A percentile compares a stretch with the other conserved stretches of the same genome.
These are phyloP conservation scores for Tribolium freemani DNA, from an alignment of 2,888 invertebrate genomes.

Conservation along the genomic window DNA sequence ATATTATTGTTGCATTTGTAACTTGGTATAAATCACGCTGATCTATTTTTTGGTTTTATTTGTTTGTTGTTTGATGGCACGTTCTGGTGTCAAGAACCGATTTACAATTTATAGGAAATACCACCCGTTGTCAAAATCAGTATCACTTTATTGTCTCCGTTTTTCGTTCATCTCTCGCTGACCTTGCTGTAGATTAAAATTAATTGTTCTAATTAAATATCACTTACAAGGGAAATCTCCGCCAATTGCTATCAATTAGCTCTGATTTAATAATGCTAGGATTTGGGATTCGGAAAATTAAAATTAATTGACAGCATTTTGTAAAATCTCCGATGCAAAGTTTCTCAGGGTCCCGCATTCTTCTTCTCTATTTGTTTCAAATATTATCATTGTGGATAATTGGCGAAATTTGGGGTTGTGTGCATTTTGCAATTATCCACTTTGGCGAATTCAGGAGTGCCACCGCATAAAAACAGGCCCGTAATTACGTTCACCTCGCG, in stretches of 20 bases:
- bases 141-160: not conserved
- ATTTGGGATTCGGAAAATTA: constrained; percentile 28
- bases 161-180: not conserved
- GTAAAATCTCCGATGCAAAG: constrained; percentile 1
- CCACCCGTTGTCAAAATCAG: not conserved
- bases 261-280: constrained; percentile 18
- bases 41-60: not conserved
- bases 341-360: constrained; percentile 48
- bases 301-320: constrained; percentile 20
- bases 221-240: constrained; percentile 35
- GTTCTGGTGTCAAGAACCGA: not conserved
- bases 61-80: not conserved
- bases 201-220: constrained; percentile 42
- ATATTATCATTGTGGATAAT: constrained; percentile 48
- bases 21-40: not conserved
- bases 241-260: constrained; percentile 37
- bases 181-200: constrained; percentile 23
- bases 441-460: constrained; percentile 34
- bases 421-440: constrained; percentile 43
- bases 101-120: not conserved
- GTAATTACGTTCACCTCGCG: constrained; percentile 53
- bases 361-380: constrained; percentile 38
- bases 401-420: constrained; percentile 41
- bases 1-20: not conserved
- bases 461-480: constrained; percentile 49